A percentile compares a stretch with the other conserved stretches of the same genome.
Evolutionary conservation across 2,797 vertebrate species (phyloP).

Genomic region (Sebastes cheni): DNA sequence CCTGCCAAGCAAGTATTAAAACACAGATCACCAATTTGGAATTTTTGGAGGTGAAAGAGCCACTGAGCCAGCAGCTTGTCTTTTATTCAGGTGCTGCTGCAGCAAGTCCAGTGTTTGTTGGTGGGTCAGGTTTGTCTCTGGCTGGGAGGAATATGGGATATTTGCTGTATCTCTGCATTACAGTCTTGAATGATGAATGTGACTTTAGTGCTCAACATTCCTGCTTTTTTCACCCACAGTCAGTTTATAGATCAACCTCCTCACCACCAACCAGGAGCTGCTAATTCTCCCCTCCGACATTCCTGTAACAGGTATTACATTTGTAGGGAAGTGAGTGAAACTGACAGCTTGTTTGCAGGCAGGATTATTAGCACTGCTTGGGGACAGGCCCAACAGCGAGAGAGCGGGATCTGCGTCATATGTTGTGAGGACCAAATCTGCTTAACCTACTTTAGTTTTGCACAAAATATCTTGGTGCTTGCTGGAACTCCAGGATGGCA

Average conservation of each 20-base stretch:
- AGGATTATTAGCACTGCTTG: constrained; percentile 77
- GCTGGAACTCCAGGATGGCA: constrained; percentile 51
- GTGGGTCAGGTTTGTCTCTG: not conserved
- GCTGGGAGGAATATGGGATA: not conserved
- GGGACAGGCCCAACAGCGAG: constrained; percentile 69
- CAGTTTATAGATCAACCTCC: constrained; percentile 20
- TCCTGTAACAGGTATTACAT: constrained; percentile 73
- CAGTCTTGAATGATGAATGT: constrained; percentile 15
- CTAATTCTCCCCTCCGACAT: constrained; percentile 65
- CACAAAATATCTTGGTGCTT: constrained; percentile 66
- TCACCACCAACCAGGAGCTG: constrained; percentile 25
- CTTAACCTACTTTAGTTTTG: constrained; percentile 82
- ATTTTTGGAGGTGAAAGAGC: not conserved
- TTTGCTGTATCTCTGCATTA: not conserved
- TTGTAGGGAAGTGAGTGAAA: constrained; percentile 64
- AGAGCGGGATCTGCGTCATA: constrained; percentile 77
- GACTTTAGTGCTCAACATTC: constrained; percentile 31
- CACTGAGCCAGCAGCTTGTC: not conserved
- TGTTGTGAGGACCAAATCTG: constrained; percentile 81
- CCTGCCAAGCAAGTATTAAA: constrained; percentile 42
- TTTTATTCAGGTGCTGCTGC: not conserved
- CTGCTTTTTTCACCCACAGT: constrained; percentile 20
- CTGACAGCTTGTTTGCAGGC: constrained; percentile 75
- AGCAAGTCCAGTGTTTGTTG: not conserved
- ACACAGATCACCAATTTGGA: not conserved